Evolutionary conservation across 2,113 vertebrate species (phyloP).

Genomic region (Dendrocopos noguchii): DNA sequence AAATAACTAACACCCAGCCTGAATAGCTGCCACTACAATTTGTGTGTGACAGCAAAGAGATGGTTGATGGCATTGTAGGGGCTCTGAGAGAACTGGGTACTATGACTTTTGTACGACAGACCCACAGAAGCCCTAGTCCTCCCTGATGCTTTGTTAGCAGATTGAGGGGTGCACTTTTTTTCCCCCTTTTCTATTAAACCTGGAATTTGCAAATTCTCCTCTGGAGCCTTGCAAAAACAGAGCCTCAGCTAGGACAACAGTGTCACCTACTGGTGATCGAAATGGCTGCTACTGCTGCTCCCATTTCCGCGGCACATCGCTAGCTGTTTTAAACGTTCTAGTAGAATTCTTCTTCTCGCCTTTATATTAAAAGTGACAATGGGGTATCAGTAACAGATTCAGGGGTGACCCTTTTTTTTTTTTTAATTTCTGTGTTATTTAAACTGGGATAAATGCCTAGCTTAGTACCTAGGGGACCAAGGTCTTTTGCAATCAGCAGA

Average conservation of each 20-base stretch:
- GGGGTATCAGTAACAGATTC: not conserved
- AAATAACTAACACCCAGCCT: not conserved
- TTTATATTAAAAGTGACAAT: not conserved
- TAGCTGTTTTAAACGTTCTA: rapidly evolving
- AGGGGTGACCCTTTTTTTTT: no score
- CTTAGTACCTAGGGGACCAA: no score
- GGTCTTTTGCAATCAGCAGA: no score
- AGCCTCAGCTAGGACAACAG: not conserved
- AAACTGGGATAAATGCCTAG: no score
- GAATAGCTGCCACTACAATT: not conserved
- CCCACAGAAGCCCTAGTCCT: not conserved
- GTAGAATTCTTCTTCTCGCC: not conserved
- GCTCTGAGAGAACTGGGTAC: not conserved
- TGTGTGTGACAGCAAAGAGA: not conserved
- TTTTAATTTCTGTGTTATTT: rapidly evolving
- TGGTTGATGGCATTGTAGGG: not conserved
- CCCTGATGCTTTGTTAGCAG: not conserved
- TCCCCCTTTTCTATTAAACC: not conserved
- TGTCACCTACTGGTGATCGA: not conserved
- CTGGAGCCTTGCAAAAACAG: not conserved
- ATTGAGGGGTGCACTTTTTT: not conserved
- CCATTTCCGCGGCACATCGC: no score
- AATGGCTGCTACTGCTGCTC: not conserved
- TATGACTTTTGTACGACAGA: not conserved
- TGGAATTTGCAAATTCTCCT: not conserved